Evolutionary conservation across 1,140 invertebrate genomes (phyloP).

Genomic region (Habropoda laboriosa): DNA sequence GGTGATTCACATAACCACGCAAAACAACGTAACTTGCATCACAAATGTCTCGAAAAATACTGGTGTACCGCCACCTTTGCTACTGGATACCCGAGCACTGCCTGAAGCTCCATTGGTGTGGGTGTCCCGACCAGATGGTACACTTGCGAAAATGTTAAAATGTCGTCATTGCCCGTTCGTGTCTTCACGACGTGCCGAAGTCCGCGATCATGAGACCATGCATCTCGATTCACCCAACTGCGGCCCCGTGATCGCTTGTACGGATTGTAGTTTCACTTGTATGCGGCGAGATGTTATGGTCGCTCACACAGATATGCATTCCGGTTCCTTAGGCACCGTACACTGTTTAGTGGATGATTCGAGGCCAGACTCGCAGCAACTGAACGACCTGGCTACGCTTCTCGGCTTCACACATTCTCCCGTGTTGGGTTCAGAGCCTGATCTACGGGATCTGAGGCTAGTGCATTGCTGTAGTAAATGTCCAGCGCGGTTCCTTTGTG

Average conservation of each 20-base stretch:
- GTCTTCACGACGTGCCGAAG: conserved; percentile 89
- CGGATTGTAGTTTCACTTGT: conserved; percentile 91
- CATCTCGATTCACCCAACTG: conserved; percentile 84
- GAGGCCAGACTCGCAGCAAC: conserved; percentile 85
- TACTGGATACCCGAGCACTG: conserved; percentile 78
- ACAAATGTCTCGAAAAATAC: conserved; percentile 24
- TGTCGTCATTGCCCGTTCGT: conserved; percentile 93
- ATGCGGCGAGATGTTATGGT: conserved; percentile 88
- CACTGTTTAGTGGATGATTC: conserved; percentile 86
- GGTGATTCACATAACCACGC: conserved; percentile 60
- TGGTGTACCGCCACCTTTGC: conserved; percentile 70
- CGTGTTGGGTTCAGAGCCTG: conserved; percentile 71
- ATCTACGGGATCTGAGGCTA: conserved; percentile 72
- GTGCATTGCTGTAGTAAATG: conserved; percentile 85
- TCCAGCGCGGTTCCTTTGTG: conserved; percentile 87
- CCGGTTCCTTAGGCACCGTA: conserved; percentile 86
- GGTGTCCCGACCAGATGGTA: conserved; percentile 86
- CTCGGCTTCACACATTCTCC: conserved; percentile 70
- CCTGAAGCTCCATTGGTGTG: conserved; percentile 86
- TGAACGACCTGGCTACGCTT: conserved; percentile 82
- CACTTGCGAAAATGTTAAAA: conserved; percentile 92
- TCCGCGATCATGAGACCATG: conserved; percentile 93
- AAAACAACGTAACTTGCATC: conserved; percentile 50
- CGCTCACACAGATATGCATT: conserved; percentile 90
- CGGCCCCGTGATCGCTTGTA: conserved; percentile 81